Conservation (phyloP, 1,140 invertebrate genomes). For the Drosophila bifasciata region DNA sequence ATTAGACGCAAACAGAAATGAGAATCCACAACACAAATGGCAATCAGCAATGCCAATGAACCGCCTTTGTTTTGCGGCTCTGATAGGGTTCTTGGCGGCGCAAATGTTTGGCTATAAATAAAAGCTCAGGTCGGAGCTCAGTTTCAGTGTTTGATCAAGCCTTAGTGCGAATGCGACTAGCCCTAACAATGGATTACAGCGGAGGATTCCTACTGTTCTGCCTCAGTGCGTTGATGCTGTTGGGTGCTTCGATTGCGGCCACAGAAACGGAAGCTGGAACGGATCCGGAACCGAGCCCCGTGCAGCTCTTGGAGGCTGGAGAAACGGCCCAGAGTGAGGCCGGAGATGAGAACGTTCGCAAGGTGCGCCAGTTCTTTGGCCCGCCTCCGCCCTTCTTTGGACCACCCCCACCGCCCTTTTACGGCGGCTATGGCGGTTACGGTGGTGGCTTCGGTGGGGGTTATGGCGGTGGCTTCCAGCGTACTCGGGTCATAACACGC, state of each 20-base stretch:
- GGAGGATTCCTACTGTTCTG: constrained; percentile 37
- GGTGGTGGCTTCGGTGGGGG: constrained; percentile 55
- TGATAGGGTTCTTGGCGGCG: constrained; percentile 21
- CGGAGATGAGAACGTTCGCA: constrained; percentile 51
- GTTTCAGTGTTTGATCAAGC: constrained; percentile 44
- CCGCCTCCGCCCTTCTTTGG: constrained; percentile 63
- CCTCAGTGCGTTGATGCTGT: constrained; percentile 9
- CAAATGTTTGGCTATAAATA: constrained; percentile 66
- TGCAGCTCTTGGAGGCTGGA: constrained; percentile 33
- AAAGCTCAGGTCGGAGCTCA: constrained; percentile 20
- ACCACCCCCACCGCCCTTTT: constrained; percentile 57
- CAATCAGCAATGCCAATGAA: constrained; percentile 62
- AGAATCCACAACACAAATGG: constrained; percentile 44
- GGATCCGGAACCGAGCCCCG: not conserved
- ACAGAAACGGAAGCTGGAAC: constrained; percentile 9
- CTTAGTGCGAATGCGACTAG: constrained; percentile 22
- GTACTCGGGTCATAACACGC: constrained; percentile 71
- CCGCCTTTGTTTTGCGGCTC: constrained; percentile 30
- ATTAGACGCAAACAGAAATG: constrained; percentile 16
- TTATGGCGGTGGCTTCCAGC: constrained; percentile 61
- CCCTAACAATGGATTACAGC: constrained; percentile 47
- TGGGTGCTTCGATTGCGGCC: constrained; percentile 3
- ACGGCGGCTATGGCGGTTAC: constrained; percentile 50
- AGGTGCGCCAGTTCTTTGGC: constrained; percentile 65
- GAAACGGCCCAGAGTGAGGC: constrained; percentile 36